These are phyloP conservation scores for Popillia japonica DNA, from an alignment of 1,140 invertebrate genomes.

Conservation along the genomic window DNA sequence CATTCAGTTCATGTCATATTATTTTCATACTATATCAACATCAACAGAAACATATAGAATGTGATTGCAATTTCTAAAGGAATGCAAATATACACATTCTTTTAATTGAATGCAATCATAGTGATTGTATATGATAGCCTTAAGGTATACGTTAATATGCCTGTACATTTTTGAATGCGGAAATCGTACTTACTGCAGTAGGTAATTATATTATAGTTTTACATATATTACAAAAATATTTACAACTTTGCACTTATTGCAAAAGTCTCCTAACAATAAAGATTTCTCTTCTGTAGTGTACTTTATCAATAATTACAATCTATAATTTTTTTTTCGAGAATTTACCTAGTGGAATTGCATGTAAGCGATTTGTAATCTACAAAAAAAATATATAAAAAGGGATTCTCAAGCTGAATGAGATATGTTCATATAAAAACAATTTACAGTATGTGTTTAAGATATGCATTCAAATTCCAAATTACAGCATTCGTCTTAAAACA, in stretches of 20 bases:
- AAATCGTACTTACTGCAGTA: not conserved
- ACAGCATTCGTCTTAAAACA: too few relatives aligned
- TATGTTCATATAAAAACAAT: too few relatives aligned
- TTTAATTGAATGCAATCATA: not conserved
- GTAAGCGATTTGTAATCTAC: too few relatives aligned
- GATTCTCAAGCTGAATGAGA: too few relatives aligned
- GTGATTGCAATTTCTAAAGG: not conserved
- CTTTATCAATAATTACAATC: too few relatives aligned
- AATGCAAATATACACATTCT: not conserved
- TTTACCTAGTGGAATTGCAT: too few relatives aligned
- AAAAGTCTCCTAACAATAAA: not conserved
- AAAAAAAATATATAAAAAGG: too few relatives aligned
- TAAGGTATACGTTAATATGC: not conserved
- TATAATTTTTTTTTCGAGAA: too few relatives aligned
- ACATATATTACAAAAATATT: not conserved
- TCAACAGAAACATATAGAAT: not conserved
- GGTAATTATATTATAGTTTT: not conserved
- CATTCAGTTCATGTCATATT: not conserved
- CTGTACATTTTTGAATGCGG: too few relatives aligned
- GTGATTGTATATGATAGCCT: not conserved
- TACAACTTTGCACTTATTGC: not conserved
- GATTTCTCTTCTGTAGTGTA: too few relatives aligned
- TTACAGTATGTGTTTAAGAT: too few relatives aligned
- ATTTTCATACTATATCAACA: not conserved
- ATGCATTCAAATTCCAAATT: too few relatives aligned